Evolutionary conservation across 2,888 invertebrate genomes (phyloP), one percentile per base, ranked within the genome.

Genomic region (Emesis russula): DNA sequence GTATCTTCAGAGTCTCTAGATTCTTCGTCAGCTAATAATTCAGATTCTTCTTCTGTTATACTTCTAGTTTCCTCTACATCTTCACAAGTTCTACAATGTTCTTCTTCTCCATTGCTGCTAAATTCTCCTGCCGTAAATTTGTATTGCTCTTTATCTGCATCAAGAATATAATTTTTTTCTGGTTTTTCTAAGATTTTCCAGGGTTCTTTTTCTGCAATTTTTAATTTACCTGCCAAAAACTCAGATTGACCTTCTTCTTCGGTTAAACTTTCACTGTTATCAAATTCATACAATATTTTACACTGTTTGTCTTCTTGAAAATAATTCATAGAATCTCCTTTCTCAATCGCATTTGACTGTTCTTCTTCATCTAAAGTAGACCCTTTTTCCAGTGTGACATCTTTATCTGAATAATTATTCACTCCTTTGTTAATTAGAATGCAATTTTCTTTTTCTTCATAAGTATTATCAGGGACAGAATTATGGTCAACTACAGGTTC

Each of bases 291-390:
- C 3, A 63, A 25, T 25, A 25, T 9, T 63, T 63, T n/a, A 5
- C 9, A 25, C 25, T 18, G 18, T 66, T 66, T 25, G 25, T 25
- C 18, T 31, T 66, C 25, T 3, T 11, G 3, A 66, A 3, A 15
- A 48, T 15, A 4, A 48, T 15, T 48, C 1, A 4, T 3, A 15
- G 15, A 48, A 48, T 3, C 68, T 68, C 33, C 68, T 33, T 33
- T 33, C 5, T 31, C 33, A 1, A 68, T 31, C 5, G 13, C 13
- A 2, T 7, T 5, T 0, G 25, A 68, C 1, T 15, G 13, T 33
- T 84, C 80, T 44, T 36, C 25, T 36, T 36, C 74, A 75, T 84
- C 68, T 53, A 13, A 48, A 15, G 48, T 15, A 48, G 1, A 0
- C 15, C 15, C 15, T 4, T 15, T 15, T 48, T 48, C 48, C 2